Evolutionary conservation across 1,140 invertebrate species (phyloP).

Genomic region (Lycorma delicatula): DNA sequence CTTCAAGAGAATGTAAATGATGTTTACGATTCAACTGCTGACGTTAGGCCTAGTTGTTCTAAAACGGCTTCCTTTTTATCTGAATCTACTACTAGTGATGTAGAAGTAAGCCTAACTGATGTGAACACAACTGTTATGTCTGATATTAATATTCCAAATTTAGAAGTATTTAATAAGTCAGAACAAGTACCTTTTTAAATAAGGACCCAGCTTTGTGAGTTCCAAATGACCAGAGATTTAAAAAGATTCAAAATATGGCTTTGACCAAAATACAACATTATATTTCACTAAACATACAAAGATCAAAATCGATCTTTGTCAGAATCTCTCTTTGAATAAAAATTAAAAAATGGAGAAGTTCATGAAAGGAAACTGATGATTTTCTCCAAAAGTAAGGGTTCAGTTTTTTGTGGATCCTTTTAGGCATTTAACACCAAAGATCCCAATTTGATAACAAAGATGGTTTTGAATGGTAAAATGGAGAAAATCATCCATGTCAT

Average conservation of each 20-base stretch:
- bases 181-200: neutral
- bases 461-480: too few species aligned
- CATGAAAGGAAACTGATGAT: constrained; percentile 22
- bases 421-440: constrained; percentile 18
- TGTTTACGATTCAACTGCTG: neutral
- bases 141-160: too few species aligned
- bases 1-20: neutral
- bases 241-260: constrained; percentile 20
- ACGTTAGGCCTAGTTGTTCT: neutral
- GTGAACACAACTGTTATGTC: too few species aligned
- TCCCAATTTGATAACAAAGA: constrained; percentile 23
- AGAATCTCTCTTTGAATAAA: constrained; percentile 22
- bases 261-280: constrained; percentile 22
- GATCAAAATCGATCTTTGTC: constrained; percentile 19
- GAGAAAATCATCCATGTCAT: too few species aligned
- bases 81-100: neutral
- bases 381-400: constrained; percentile 26
- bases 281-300: constrained; percentile 21
- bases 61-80: neutral
- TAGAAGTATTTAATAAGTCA: too few species aligned
- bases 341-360: constrained; percentile 27
- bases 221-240: constrained; percentile 18
- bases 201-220: constrained; percentile 19
- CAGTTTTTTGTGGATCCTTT: constrained; percentile 27
- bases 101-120: too few species aligned